These are phyloP conservation scores for Scaptomyza parva DNA, from an alignment of 2,888 invertebrate genomes.

Conservation along the genomic window DNA sequence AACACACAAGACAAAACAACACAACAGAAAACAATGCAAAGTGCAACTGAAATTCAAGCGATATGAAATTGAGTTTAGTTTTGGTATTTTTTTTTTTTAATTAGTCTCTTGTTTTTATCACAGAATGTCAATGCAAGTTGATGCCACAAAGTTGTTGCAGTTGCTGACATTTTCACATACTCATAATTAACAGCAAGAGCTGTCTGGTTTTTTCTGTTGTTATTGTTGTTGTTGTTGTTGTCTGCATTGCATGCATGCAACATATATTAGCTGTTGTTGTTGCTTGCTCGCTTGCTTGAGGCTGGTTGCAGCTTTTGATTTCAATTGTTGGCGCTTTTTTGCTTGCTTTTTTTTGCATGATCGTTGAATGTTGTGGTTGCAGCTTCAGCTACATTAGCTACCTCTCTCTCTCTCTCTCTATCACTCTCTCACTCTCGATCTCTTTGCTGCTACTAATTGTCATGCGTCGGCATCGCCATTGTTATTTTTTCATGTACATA, in stretches of 20 bases:
- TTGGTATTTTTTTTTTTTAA: conserved; percentile 1
- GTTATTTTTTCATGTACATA: conserved; percentile 18
- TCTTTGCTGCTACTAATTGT: conserved; percentile 45
- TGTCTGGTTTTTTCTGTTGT: conserved; percentile 21
- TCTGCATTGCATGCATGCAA: conserved; percentile 31
- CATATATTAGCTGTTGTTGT: conserved; percentile 18
- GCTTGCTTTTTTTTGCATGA: conserved; percentile 49
- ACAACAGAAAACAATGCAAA: neutral
- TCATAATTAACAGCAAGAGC: conserved; percentile 50
- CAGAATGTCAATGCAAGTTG: conserved; percentile 33
- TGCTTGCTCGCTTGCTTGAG: too few relatives aligned
- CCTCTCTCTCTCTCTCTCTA: neutral
- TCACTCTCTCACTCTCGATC: neutral
- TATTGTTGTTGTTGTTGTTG: conserved; percentile 36
- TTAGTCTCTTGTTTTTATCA: neutral
- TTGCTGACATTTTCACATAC: conserved; percentile 67
- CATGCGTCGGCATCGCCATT: conserved; percentile 53
- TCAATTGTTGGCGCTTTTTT: too few relatives aligned
- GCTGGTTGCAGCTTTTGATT: conserved; percentile 37
- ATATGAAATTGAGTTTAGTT: neutral
- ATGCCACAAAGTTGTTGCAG: conserved; percentile 6
- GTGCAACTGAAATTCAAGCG: neutral
- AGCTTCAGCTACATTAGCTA: conserved; percentile 31
- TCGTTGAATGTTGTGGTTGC: conserved; percentile 30
- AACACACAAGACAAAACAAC: too few relatives aligned